Evolutionary conservation across 2,113 vertebrate genomes (phyloP).

Genomic region (Felis catus): F.catus_Fca126_mat1.0 CM031420.1:65712001-65712500

Average conservation of each 20-base stretch:
- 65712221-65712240: neutral
- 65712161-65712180: neutral
- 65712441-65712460: neutral
- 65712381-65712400: neutral
- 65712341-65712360: slow-evolving; percentile 23
- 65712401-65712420: neutral
- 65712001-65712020: neutral
- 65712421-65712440: slow-evolving; percentile 21
- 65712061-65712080: neutral
- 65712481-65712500: slow-evolving; percentile 87
- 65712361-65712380: slow-evolving; percentile 64
- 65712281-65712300: neutral
- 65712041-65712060: neutral
- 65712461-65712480: slow-evolving; percentile 75
- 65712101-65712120: neutral
- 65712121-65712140: neutral
- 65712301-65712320: neutral
- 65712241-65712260: neutral
- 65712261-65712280: neutral
- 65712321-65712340: neutral
- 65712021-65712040: neutral
- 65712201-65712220: neutral
- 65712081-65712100: neutral
- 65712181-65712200: neutral
- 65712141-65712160: neutral